Evolutionary conservation across 2,888 invertebrate species (phyloP).

Genomic region (Seira musarum): DNA sequence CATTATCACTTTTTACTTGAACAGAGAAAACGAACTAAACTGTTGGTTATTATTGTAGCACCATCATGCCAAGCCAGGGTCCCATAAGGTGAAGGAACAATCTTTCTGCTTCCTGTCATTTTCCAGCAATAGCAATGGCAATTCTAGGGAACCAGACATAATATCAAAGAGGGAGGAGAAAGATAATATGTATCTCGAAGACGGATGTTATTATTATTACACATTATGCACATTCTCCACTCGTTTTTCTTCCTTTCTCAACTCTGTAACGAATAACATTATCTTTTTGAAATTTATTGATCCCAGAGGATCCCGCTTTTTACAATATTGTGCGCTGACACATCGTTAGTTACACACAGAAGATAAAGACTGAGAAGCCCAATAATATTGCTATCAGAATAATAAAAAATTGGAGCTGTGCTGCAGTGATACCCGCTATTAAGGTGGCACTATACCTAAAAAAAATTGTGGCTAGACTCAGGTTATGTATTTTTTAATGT

Average conservation of each 20-base stretch:
- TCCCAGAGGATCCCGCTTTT: constrained; percentile 49
- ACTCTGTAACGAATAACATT: constrained; percentile 37
- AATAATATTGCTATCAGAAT: constrained; percentile 27
- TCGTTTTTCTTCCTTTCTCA: neutral
- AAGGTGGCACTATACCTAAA: too few relatives aligned
- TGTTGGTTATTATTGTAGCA: constrained; percentile 45
- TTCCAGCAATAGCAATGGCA: neutral
- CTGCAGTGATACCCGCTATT: neutral
- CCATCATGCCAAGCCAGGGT: constrained; percentile 12
- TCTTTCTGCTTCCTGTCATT: neutral
- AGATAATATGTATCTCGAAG: constrained; percentile 29
- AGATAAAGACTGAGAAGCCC: constrained; percentile 37
- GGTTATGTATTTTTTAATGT: neutral
- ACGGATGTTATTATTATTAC: constrained; percentile 25
- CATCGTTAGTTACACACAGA: constrained; percentile 55
- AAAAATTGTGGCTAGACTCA: too few relatives aligned
- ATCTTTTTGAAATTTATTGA: constrained; percentile 57
- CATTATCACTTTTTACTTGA: constrained; percentile 55
- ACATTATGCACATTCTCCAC: constrained; percentile 47
- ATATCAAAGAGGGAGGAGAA: too few relatives aligned
- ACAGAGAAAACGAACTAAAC: neutral
- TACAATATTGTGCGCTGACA: constrained; percentile 54
- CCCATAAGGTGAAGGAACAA: neutral
- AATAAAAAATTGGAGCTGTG: neutral
- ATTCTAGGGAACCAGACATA: too few relatives aligned